Evolutionary conservation across 2,113 vertebrate species (phyloP), one percentile per base, ranked within the genome.

Genomic region (Tylochromis polylepis): DNA sequence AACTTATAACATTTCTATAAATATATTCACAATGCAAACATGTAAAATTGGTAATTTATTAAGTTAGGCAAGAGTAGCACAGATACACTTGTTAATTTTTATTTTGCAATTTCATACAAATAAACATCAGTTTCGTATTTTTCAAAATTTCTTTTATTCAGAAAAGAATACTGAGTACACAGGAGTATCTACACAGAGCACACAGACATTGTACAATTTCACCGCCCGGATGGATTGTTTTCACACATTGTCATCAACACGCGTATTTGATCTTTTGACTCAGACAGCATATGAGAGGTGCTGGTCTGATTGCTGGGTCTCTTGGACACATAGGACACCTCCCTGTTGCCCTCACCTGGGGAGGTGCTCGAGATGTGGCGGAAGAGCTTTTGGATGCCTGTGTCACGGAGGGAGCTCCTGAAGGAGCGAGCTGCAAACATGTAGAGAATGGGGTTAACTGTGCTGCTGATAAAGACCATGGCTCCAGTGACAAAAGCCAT

Each of bases 381-480:
- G 84, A 97, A 96, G 15, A 97, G 95, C 82, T 96, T 96, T 84
- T 94, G 92, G 27, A 97, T 95, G n/a, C 96, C 96, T 0, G 92
- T 96, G 41, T 96, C 95, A 5, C 89, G 78, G 57, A 96, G 55
- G 2, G 96, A 96, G 56, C 88, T 95, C 49, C 95, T 94, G 89
- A 97, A 97, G 7, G 94, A 93, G 31, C 94, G 95, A 2, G 97
- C 96, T 1, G 95, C 96, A n/a, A 96, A 96, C 80, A 96, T 94
- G 83, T 97, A 97, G 56, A 97, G 93, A 24, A 97, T 84, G 3
- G 97, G 97, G 88, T 97, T 97, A 5, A 94, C 59, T 0, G 94
- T 95, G 92, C 96, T 97, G 87, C 96, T 96, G 79, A 97, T 93
- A 80, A 97, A 97, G 34, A 88, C 95, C 91, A 97, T 89, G 34